Evolutionary conservation across 2,888 invertebrate species (phyloP), one percentile per base, ranked within the genome.

Genomic region (Choreutis nemorana): DNA sequence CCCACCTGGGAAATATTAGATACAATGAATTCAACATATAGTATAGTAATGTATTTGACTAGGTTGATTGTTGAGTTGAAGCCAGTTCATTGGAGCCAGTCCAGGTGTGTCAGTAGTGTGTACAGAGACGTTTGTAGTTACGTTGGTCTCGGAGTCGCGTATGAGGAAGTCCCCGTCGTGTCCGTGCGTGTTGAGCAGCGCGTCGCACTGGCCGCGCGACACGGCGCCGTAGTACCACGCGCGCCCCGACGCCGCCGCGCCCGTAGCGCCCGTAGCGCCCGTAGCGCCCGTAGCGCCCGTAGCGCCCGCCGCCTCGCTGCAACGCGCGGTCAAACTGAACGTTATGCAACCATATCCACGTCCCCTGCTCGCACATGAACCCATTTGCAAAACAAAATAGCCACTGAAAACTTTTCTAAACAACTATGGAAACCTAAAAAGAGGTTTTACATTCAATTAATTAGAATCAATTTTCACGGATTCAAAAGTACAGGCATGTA

Each of bases 131-230:
- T 23, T 18, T 6, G 6, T 28, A 83, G 91, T 89, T 71, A 97
- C 98, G 80, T 97, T 98, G 51, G 98, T 97, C 84, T 99, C 99
- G 63, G 96, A 97, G 81, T 98, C 98, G 48, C 99, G 83, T 55
- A 99, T 96, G 58, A 99, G 88, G 83, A 96, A 99, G 81, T 99
- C 98, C 7, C 99, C 99, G 73, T 98, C 95, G 59, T 92, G 91
- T 10, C 96, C 99, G 66, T 92, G 91, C 63, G 93, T 91, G 81
- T 94, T 94, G 61, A 99, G 86, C 64, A 98, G 83, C 50, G 89
- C 88, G 81, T 99, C 98, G 83, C 97, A 97, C 73, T 97, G 95
- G 50, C 91, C 91, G 54, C 99, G 87, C 26, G 97, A 91, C 59
- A 99, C 92, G 64, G 89, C 89, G 35, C 99, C 99, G 77, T 91